Conservation (phyloP, 2,113 vertebrate species). For the Thomomys bottae region DNA sequence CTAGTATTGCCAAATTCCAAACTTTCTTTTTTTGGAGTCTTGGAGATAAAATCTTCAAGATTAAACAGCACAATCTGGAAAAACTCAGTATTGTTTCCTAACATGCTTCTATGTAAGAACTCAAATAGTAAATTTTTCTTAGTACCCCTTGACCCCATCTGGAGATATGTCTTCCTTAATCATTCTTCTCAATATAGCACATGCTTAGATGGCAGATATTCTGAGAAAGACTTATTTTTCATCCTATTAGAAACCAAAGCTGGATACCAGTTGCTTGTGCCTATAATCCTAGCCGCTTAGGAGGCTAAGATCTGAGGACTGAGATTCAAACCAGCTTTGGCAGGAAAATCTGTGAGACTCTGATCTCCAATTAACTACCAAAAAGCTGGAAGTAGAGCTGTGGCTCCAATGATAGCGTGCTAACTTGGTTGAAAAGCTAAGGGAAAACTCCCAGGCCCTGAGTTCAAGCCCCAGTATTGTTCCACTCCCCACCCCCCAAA, state of each 20-base stretch:
- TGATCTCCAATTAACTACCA: too few relatives aligned
- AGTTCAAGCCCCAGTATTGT: too few relatives aligned
- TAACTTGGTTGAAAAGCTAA: too few relatives aligned
- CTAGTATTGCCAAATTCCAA: not conserved
- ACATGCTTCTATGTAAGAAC: not conserved
- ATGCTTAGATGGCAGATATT: slow-evolving; percentile 23
- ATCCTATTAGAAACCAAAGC: not conserved
- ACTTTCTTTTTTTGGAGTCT: not conserved
- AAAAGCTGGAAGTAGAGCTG: too few relatives aligned
- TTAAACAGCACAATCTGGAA: slow-evolving; percentile 13
- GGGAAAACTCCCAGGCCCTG: too few relatives aligned
- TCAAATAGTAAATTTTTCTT: not conserved
- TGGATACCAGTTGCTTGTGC: too few relatives aligned
- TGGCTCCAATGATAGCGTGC: too few relatives aligned
- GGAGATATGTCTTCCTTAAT: not conserved
- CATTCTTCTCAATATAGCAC: not conserved
- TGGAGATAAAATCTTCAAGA: not conserved
- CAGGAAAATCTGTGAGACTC: too few relatives aligned
- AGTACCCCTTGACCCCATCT: not conserved
- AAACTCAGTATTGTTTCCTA: not conserved
- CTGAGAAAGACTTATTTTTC: not conserved
- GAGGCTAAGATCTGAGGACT: too few relatives aligned
- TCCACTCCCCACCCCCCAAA: too few relatives aligned
- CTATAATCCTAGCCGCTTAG: too few relatives aligned
- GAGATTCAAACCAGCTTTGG: too few relatives aligned